Base-by-base conservation (phyloP, 2,888 invertebrate species). In the Drosophila paranaensis region DNA sequence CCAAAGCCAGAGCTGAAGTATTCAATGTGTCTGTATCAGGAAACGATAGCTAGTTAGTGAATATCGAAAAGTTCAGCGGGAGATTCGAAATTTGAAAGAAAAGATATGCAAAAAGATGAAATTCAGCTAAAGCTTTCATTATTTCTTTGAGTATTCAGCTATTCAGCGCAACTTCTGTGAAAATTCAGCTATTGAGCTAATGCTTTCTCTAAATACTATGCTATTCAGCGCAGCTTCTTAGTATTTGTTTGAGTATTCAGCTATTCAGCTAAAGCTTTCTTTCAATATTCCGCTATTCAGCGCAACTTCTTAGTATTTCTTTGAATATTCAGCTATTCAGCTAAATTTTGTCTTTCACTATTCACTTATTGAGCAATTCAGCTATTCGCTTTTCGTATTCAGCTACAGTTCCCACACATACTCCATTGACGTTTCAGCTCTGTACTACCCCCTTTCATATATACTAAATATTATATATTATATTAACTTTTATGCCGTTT, bases 401-500 rank as follows among this genome's bases (percentile, higher is more conserved):
- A 20, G 25, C 25, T 27, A 33, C 33, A 55, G 42, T 53, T 39
- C n/a, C 53, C 27, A 35, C 8, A 6, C 25, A 4, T n/a, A 13
- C 37, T 25, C n/a, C 37, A 25, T 37, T 45, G 35, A 46, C 9
- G 10, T 37, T 20, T 30, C 42, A 43, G 65, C 53, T 35, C 39
- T 27, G 39, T n/a, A 39, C 10, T 35, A 0, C 11, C 2, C 25
- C 14, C 42, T 35, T 20, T 2, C 20, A 20, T 16, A 25, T 65
- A 45, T 45, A 45, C 45, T 48, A 33, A 33, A 20, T 48, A n/a
- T 4, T 46, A 46, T 60, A 39, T 63, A 40, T 20, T 40, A 40
- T 33, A 25, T n/a, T 13, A 35, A 53, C 11, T 43, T 42, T 50
- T 45, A 33, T 33, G 30, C n/a, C 20, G 56, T 60, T 51, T 48